Evolutionary conservation across 2,113 vertebrate species (phyloP).

Genomic region (Petaurus breviceps): DNA sequence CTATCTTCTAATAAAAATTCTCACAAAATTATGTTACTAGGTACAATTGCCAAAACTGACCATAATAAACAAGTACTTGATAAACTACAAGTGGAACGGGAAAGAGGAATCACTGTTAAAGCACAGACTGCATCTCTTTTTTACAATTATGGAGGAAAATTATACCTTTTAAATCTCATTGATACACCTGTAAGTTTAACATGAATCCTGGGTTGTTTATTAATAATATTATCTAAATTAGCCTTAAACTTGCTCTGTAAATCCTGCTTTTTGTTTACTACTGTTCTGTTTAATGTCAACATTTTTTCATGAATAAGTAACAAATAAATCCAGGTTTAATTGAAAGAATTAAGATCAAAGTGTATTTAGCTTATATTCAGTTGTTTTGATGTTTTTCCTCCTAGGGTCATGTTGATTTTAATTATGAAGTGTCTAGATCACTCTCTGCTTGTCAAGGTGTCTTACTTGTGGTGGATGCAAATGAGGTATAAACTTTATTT

Average conservation of each 20-base stretch:
- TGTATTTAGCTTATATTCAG: slow-evolving; percentile 16
- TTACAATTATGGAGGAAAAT: slow-evolving; percentile 87
- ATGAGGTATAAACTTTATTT: slow-evolving; percentile 88
- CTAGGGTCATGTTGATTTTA: slow-evolving; percentile 98
- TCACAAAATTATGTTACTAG: slow-evolving; percentile 80
- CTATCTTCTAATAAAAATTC: slow-evolving; percentile 29
- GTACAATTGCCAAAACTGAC: slow-evolving; percentile 92
- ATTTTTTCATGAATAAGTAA: background rate
- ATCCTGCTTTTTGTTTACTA: slow-evolving; percentile 22
- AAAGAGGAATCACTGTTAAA: slow-evolving; percentile 98
- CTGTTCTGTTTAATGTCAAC: slow-evolving; percentile 24
- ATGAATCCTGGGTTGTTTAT: background rate
- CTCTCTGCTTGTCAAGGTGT: slow-evolving; percentile 97
- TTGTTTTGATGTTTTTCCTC: slow-evolving; percentile 35
- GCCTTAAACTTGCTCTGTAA: background rate
- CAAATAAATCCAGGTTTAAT: slow-evolving; percentile 6
- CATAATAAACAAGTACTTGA: slow-evolving; percentile 97
- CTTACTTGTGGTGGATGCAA: slow-evolving; percentile 95
- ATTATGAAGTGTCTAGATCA: slow-evolving; percentile 96
- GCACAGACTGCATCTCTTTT: slow-evolving; percentile 98
- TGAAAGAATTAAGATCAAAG: background rate
- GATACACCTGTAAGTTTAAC: slow-evolving; percentile 93
- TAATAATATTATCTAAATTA: slow-evolving; percentile 6
- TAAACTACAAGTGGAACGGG: slow-evolving; percentile 97
- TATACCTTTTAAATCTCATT: slow-evolving; percentile 97